Conservation (phyloP, 2,888 invertebrate species). For the Pachliopta kotzebuea region DNA sequence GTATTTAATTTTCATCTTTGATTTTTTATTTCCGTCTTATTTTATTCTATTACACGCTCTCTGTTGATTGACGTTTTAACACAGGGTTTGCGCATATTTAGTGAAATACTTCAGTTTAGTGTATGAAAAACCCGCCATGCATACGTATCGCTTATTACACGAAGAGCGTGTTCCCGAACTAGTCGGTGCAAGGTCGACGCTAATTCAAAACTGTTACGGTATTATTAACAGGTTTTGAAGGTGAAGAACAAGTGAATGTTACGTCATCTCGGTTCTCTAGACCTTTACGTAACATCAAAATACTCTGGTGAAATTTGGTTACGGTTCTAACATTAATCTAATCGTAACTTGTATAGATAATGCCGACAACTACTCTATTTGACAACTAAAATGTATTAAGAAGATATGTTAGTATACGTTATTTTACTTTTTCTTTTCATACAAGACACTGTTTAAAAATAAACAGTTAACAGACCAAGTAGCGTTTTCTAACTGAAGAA, state of each 20-base stretch:
- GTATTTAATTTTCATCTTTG: too few relatives aligned
- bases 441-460: too few relatives aligned
- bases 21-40: too few relatives aligned
- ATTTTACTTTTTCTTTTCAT: too few relatives aligned
- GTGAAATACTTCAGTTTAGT: not conserved
- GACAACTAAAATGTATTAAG: too few relatives aligned
- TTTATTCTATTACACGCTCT: not conserved
- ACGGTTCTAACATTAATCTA: not conserved
- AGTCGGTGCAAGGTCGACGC: not conserved
- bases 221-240: not conserved
- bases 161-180: not conserved
- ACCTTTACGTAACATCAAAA: not conserved
- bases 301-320: not conserved
- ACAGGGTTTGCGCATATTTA: not conserved
- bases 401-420: too few relatives aligned
- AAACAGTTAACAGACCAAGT: too few relatives aligned
- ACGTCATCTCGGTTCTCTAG: not conserved
- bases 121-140: not conserved
- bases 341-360: too few relatives aligned
- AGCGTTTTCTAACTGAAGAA: too few relatives aligned
- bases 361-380: too few relatives aligned
- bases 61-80: not conserved
- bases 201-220: constrained; percentile 1
- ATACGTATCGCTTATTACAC: not conserved
- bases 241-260: not conserved